phyloP scores from a whole-genome alignment of 2,113 vertebrate species.

The Sisor rabdophorus region DNA sequence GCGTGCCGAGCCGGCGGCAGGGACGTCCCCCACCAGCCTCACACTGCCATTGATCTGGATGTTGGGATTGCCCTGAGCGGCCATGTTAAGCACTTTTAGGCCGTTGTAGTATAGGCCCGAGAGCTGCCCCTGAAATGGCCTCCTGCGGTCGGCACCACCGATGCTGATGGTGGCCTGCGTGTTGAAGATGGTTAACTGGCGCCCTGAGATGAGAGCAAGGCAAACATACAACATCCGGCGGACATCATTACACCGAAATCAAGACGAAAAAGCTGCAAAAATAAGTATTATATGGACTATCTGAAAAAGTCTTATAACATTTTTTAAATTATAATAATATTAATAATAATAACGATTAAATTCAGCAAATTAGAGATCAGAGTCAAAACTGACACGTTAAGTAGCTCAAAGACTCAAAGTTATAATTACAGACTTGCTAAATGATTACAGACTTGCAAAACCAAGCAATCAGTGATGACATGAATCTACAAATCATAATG shows the following conservation, averaged over 20 bases:
- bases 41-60: constrained; percentile 96
- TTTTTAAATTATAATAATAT: neutral
- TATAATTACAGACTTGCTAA: constrained; percentile 3
- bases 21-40: constrained; percentile 88
- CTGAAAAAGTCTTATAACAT: constrained; percentile 30
- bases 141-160: constrained; percentile 85
- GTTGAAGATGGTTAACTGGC: constrained; percentile 99
- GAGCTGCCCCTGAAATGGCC: constrained; percentile 96
- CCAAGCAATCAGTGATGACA: neutral
- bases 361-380: constrained; percentile 17
- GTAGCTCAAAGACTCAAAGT: constrained; percentile 8
- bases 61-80: constrained; percentile 88
- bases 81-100: constrained; percentile 96
- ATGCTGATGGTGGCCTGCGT: constrained; percentile 95
- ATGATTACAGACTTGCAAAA: neutral
- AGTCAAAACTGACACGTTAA: constrained; percentile 30
- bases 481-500: constrained; percentile 1
- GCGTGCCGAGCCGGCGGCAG: constrained; percentile 81
- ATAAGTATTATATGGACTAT: neutral
- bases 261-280: neutral
- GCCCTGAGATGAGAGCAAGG: constrained; percentile 72
- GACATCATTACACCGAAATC: constrained; percentile 3
- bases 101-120: constrained; percentile 98
- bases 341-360: constrained; percentile 4
- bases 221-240: constrained; percentile 48